Evolutionary conservation across 2,797 vertebrate genomes (phyloP), one percentile per base, ranked within the genome.

Genomic region (Eidolon dupreanum): DNA sequence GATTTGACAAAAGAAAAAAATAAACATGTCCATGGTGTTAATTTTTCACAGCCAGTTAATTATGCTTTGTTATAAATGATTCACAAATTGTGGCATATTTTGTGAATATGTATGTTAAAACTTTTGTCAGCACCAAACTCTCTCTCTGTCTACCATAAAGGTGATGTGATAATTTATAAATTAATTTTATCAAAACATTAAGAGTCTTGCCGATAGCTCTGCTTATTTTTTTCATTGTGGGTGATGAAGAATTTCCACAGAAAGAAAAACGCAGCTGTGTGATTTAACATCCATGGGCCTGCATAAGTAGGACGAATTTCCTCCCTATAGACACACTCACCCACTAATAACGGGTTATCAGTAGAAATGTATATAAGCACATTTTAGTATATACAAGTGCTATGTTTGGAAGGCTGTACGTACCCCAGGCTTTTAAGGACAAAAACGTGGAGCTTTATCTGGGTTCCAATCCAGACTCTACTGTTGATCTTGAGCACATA

Each of bases 61-160:
- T 94, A 92, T 55, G 36, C 59, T 65, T 74, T 31, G 0, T 70
- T 88, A 49, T 4, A 36, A 83, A 28, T 81, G 95, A 94, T 90
- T 75, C 95, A 85, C 84, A 95, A 63, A 49, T 17, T 43, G 55
- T 95, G 24, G 28, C 26, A 90, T 94, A 71, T 91, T 91, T 97
- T 83, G 33, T 86, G 75, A 94, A 96, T 88, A 65, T 28, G 79
- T 92, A 97, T 89, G 93, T 96, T 97, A 93, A 75, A 9, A 82
- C 0, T 36, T 97, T 68, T 95, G 46, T 97, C 94, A 86, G 59
- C 94, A 26, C 95, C 95, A 97, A 96, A 96, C 93, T 97, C 49
- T 93, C 94, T 73, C 88, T 83, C 90, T 49, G 49, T 78, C 88
- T 75, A 81, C 36, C 82, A 59, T 91, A 84, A 84, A 87, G 38